phyloP scores from a whole-genome alignment of 2,888 invertebrate genomes.

The Oxycera nigricornis region DNA sequence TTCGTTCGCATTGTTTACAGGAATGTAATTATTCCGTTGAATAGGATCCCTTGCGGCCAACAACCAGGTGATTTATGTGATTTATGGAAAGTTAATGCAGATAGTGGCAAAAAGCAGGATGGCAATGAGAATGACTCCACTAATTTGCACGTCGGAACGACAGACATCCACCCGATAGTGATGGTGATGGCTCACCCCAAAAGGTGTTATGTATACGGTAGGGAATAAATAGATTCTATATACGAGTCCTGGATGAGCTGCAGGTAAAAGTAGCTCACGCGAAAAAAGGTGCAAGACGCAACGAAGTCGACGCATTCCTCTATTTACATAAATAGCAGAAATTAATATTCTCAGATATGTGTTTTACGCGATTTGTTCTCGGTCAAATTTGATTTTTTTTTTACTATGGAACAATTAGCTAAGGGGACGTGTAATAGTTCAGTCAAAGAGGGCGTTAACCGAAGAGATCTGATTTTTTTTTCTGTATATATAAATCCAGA shows the following conservation, averaged over 20 bases:
- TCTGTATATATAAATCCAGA: too few species aligned
- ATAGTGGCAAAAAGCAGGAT: background rate
- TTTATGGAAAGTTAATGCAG: background rate
- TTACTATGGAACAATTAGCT: too few species aligned
- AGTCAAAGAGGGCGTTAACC: too few species aligned
- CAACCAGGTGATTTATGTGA: slow-evolving; percentile 1
- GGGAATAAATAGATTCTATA: background rate
- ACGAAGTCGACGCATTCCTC: background rate
- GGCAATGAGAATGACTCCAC: background rate
- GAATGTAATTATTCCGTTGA: slow-evolving; percentile 3
- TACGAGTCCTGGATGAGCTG: background rate
- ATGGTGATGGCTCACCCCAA: background rate
- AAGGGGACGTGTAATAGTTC: too few species aligned
- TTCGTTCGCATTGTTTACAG: background rate
- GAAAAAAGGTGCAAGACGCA: background rate
- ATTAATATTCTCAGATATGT: background rate
- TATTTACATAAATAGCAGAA: background rate
- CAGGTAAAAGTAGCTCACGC: background rate
- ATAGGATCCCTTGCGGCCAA: background rate
- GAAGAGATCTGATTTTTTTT: too few species aligned
- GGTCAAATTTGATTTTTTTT: too few species aligned
- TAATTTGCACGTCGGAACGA: background rate
- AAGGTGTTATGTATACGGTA: background rate
- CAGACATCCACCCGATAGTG: background rate
- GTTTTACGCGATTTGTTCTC: slow-evolving; percentile 11